Percentiles rank a stretch among this genome's conserved stretches.
Evolutionary conservation across 1,140 invertebrate genomes (phyloP).

Genomic region (Microvelia longipes): DNA sequence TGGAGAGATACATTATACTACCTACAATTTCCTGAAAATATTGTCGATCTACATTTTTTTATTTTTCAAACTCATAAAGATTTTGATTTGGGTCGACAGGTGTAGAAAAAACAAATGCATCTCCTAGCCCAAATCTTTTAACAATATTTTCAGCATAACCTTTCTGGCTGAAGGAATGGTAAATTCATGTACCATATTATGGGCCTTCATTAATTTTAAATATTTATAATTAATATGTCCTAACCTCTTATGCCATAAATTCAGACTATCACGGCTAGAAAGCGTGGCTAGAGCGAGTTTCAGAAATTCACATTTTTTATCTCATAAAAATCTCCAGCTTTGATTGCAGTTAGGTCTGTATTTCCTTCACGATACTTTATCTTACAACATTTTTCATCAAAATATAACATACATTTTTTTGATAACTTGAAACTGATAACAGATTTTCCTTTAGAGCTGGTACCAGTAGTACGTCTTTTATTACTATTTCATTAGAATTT

Average conservation of each 20-base stretch:
- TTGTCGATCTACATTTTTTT: neutral
- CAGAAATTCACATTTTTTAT: neutral
- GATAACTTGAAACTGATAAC: neutral
- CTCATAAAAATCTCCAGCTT: neutral
- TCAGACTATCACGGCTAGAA: neutral
- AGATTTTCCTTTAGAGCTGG: neutral
- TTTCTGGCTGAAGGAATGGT: neutral
- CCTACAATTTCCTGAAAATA: neutral
- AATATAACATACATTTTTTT: neutral
- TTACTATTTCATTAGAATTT: neutral
- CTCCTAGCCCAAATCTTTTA: neutral
- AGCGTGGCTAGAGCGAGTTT: neutral
- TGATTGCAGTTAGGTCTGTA: neutral
- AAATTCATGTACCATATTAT: neutral
- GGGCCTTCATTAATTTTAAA: neutral
- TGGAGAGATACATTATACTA: too few relatives aligned
- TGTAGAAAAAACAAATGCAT: neutral
- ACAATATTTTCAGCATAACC: neutral
- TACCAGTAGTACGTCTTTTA: neutral
- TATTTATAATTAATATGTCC: neutral
- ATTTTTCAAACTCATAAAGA: neutral
- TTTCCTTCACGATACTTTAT: neutral
- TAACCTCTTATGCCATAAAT: neutral
- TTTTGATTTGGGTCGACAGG: neutral
- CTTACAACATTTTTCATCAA: neutral